Base-by-base conservation (phyloP, 2,797 vertebrate genomes). In the Podarcis siculus region DNA sequence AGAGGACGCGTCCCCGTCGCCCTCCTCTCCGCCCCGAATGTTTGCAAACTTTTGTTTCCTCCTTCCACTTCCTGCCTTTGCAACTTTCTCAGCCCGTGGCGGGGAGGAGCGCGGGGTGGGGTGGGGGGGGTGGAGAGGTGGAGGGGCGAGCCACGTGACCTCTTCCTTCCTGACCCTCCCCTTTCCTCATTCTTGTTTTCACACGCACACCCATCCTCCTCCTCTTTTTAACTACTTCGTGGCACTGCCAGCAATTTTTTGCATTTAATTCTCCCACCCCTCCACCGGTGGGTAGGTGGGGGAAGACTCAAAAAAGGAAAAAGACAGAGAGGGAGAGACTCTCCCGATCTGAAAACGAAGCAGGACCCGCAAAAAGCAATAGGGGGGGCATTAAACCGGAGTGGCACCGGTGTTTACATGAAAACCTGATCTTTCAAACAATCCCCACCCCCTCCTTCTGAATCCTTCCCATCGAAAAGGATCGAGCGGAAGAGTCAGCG, bases 21-120 rank as follows among this genome's bases (percentile, higher is more conserved):
- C 3, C 19, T 1, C 9, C 1, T 35, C 25, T 10, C 5, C 49
- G 8, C 8, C 4, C 17, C 6, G 49, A 32, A 45, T 19, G 30
- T 32, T 77, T 0, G 55, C 8, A 85, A 85, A 89, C 69, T 83
- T 89, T 85, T 82, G 85, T 84, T 64, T 61, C 10, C 67, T 61
- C 73, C 77, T 32, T 7, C 25, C 69, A 10, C 87, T 89, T 89
- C 87, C 87, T 84, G 87, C 82, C 82, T 89, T 30, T 35, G 83
- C 87, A 85, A 89, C 67, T 85, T 80, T 80, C 49, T 13, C 76
- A 25, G 75, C 75, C 66, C 19, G 42, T 55, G 79, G 58, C 45
- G 17, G 61, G 37, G 73, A 67, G 86, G 72, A 73, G 13, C 32
- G 27, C 21, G 49, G 61, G 69, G 79, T 87, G 86, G 49, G 49